Evolutionary conservation across 2,797 vertebrate species (phyloP).

Genomic region (Acanthis flammea): DNA sequence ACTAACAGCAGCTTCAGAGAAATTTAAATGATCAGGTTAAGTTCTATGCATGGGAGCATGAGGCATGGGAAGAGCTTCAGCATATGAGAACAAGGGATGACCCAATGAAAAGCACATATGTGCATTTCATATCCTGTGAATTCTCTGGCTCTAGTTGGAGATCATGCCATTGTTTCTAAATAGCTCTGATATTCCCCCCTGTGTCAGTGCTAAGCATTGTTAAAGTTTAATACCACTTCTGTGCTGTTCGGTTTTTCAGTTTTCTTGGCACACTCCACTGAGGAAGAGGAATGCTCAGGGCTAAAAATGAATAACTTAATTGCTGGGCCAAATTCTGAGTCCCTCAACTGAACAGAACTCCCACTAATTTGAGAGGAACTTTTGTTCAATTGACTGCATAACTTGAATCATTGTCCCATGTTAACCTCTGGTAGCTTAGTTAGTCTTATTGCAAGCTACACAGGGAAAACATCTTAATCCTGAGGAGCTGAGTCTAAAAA

Average conservation of each 20-base stretch:
- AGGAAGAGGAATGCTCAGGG: constrained; percentile 9
- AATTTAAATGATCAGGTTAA: neutral
- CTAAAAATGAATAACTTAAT: constrained; percentile 48
- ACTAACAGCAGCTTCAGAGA: neutral
- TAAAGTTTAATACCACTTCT: constrained; percentile 6
- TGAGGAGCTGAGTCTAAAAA: neutral
- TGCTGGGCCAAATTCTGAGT: constrained; percentile 18
- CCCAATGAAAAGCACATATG: neutral
- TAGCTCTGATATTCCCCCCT: neutral
- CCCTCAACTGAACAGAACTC: constrained; percentile 26
- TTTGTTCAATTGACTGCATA: constrained; percentile 29
- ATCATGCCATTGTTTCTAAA: constrained; percentile 35
- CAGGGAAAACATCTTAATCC: neutral
- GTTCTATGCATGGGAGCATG: neutral
- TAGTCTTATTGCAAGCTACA: neutral
- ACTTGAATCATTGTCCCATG: constrained; percentile 17
- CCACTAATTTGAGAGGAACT: constrained; percentile 22
- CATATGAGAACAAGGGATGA: neutral
- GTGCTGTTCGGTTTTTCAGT: neutral
- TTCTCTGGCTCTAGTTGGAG: neutral
- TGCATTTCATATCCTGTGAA: neutral
- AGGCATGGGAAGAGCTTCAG: neutral
- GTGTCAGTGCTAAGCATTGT: constrained; percentile 24
- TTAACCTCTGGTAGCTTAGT: constrained; percentile 1
- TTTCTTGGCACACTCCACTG: constrained; percentile 21